A percentile compares a stretch with the other conserved stretches of the same genome.
These are phyloP conservation scores for Aepyceros melampus DNA, from an alignment of 2,113 vertebrate genomes.

Conservation along the genomic window DNA sequence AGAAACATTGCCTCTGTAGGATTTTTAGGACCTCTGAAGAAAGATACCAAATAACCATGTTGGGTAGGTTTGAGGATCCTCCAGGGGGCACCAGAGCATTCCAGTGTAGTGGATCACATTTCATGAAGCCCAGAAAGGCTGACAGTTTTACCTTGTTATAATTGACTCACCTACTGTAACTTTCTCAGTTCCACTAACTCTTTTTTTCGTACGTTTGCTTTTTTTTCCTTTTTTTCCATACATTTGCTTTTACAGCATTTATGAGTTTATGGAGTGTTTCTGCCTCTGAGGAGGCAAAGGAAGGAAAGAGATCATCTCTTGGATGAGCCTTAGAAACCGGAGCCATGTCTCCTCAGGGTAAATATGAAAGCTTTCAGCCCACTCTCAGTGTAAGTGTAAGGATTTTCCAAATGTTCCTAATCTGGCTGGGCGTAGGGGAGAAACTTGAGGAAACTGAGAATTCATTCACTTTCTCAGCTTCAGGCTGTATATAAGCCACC, in stretches of 20 bases:
- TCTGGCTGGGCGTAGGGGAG: not conserved
- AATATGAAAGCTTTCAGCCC: conserved; percentile 43
- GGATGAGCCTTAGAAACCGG: conserved; percentile 49
- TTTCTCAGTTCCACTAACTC: conserved; percentile 33
- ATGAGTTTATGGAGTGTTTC: conserved; percentile 51
- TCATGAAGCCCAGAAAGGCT: conserved; percentile 54
- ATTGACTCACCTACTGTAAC: conserved; percentile 37
- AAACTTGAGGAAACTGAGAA: conserved; percentile 52
- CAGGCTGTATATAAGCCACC: conserved; percentile 34
- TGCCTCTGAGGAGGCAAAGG: conserved; percentile 44
- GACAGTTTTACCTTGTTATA: conserved; percentile 35
- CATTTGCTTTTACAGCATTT: conserved; percentile 30
- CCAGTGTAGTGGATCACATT: conserved; percentile 33
- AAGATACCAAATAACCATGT: conserved; percentile 39
- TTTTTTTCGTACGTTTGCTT: too few species aligned
- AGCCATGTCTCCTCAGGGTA: conserved; percentile 54
- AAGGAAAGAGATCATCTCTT: conserved; percentile 63
- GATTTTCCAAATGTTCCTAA: conserved; percentile 65
- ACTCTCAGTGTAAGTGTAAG: not conserved
- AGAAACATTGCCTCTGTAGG: conserved; percentile 13
- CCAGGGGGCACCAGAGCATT: conserved; percentile 74
- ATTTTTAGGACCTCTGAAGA: conserved; percentile 28
- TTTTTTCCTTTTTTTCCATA: too few species aligned
- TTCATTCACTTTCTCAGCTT: conserved; percentile 47
- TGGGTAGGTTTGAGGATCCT: conserved; percentile 60